phyloP scores from a whole-genome alignment of 2,888 invertebrate species.

The Parnassius apollo region DNA sequence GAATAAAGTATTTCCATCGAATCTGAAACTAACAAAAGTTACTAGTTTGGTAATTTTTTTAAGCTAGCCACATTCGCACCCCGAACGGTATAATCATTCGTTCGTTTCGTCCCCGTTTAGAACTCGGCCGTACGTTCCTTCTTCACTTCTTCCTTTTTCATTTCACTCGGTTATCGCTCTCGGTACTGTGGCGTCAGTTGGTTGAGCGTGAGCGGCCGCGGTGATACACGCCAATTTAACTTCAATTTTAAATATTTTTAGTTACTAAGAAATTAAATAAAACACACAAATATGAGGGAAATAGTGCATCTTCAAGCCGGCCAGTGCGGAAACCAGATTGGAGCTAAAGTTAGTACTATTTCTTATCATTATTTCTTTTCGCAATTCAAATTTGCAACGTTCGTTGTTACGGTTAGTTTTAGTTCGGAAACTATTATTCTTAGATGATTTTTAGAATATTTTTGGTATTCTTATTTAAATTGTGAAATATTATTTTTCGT shows the following conservation, averaged over 20 bases:
- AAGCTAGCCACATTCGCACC: constrained; percentile 57
- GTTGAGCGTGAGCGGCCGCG: constrained; percentile 48
- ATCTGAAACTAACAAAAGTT: constrained; percentile 6
- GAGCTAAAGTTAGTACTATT: constrained; percentile 75
- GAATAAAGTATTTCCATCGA: too few species aligned
- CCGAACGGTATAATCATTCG: constrained; percentile 41
- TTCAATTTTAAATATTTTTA: constrained; percentile 25
- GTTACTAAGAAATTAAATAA: constrained; percentile 41
- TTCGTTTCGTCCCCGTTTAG: constrained; percentile 44
- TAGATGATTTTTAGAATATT: too few species aligned
- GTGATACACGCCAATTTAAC: constrained; percentile 27
- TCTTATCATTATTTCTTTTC: constrained; percentile 20
- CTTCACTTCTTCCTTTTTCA: constrained; percentile 49
- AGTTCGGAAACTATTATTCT: neutral
- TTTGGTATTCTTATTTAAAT: too few species aligned
- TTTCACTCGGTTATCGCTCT: constrained; percentile 51
- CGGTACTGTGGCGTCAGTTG: constrained; percentile 36
- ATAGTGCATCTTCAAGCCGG: constrained; percentile 92
- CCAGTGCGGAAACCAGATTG: constrained; percentile 93
- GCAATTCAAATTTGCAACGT: constrained; percentile 34
- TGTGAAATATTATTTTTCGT: too few species aligned
- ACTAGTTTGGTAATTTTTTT: constrained; percentile 38
- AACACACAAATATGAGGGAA: constrained; percentile 84
- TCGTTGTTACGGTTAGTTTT: constrained; percentile 36
- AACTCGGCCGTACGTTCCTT: constrained; percentile 29